Evolutionary conservation across 2,888 invertebrate genomes (phyloP), one percentile per base, ranked within the genome.

Genomic region (Allacma fusca): DNA sequence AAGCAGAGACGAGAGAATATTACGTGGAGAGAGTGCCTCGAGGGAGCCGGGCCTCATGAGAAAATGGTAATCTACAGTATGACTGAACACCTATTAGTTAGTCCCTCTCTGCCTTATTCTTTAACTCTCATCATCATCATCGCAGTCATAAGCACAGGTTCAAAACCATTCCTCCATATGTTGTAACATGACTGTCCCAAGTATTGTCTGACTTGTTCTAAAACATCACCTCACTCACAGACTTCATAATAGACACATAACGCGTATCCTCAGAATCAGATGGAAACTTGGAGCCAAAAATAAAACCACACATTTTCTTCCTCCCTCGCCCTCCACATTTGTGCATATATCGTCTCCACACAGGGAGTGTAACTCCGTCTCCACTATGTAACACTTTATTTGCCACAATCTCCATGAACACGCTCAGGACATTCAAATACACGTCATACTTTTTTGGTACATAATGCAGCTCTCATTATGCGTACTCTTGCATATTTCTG

Each of bases 11-110:
- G 26, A 75, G 67, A 50, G 70, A 73, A 76, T 75, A 80, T 74
- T 71, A 70, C 69, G 76, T 80, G 69, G 72, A 43, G 72, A 43
- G 71, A 65, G 70, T 78, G 78, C 80, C 80, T 78, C 75, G 70
- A 78, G 80, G 76, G 76, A 71, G 70, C 69, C 59, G 77, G 75
- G 76, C 76, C 73, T 80, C 77, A 78, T 80, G 80, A 77, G 80
- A 80, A 78, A 76, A 78, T 74, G 74, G 76, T 77, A 70, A 79
- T 78, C 69, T 13, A 23, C 40, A 13, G 24, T 65, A 65, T 65
- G 64, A 74, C 43, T 74, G 73, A 74, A 34, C 73, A 74, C 43
- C 73, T 74, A 74, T 65, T 72, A 72, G 57, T 57, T 72, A 72
- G 72, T 59, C 59, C 21, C 50, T 50, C 70, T 69, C 34, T 65